These are phyloP conservation scores for Epizoanthus illoricatus DNA, from an alignment of 92 coral and sea anemone genomes.

Conservation along the genomic window DNA sequence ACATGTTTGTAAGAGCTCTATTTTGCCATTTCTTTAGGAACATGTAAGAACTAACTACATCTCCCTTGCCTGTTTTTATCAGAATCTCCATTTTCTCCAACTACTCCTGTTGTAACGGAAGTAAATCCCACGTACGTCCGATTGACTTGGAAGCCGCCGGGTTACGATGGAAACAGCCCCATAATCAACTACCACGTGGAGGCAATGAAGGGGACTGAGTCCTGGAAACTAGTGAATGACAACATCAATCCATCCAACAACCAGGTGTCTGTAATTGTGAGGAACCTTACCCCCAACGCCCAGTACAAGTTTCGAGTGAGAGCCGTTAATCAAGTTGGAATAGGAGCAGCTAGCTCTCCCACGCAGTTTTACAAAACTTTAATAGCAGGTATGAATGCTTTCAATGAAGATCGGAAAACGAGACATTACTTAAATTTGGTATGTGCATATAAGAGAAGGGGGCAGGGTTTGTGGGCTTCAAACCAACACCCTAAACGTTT, in stretches of 20 bases:
- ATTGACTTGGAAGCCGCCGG: conserved; percentile 82
- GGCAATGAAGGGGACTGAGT: conserved; percentile 48
- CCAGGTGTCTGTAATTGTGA: conserved; percentile 70
- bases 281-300: conserved; percentile 75
- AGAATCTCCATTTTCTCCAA: conserved; percentile 87
- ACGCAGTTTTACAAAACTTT: conserved; percentile 58
- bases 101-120: conserved; percentile 71
- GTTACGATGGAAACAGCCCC: conserved; percentile 86
- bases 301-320: conserved; percentile 84
- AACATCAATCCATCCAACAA: conserved; percentile 77
- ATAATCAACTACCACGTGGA: conserved; percentile 80
- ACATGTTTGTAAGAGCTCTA: neutral
- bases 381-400: conserved; percentile 60
- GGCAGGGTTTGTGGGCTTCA: neutral
- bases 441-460: neutral
- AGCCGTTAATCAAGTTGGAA: conserved; percentile 83
- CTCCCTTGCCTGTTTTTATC: neutral
- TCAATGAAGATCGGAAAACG: neutral
- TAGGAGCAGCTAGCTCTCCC: conserved; percentile 77
- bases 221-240: conserved; percentile 57
- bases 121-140: conserved; percentile 76
- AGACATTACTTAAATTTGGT: too few species aligned
- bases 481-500: too few species aligned
- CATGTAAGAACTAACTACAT: neutral
- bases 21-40: neutral